Base-by-base conservation (phyloP, 2,113 vertebrate species). In the Scartelaos histophorus region DNA sequence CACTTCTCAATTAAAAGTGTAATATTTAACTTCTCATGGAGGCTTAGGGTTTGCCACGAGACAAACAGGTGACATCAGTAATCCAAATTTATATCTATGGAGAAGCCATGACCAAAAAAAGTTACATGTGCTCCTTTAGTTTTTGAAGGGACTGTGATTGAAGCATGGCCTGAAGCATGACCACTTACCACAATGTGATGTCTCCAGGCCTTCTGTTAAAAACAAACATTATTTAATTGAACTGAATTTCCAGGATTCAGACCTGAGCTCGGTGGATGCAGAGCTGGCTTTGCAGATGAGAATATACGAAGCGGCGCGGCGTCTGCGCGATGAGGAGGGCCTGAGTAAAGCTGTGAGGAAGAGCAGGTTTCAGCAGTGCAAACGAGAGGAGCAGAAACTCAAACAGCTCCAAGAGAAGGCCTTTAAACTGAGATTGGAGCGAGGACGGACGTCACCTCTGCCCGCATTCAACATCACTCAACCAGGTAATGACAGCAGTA, bases 221-320 rank as follows among this genome's bases (percentile, higher is more conserved):
- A 24, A 74, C 17, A 5, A 24, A 49, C 70, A 53, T 53, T 11
- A 29, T 22, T 71, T 76, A 53, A 69, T 13, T 51, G 22, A 53
- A 69, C 11, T 51, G 22, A 68, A 24, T 71, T 45, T 56, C 22
- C 76, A 97, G 96, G 93, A 95, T 62, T 95, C 95, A 0, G 67
- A 90, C 15, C 89, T 96, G 75, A 93, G 87, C 62, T 69, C 88
- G 38, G 89, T 96, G 78, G 95, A 98, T 61, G 86, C 80, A 49
- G 93, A 95, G 60, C 88, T 98, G 80, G 94, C 95, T 0, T 91
- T 98, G 78, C 97, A 98, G 91, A 92, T 94, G 76, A 95, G 96
- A 93, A 97, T 99, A 29, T 92, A 94, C 0, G 93, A 95, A 77
- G 97, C 97, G 0, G 93, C 95, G 0, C 92, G 91, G 0, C 91